These are phyloP conservation scores for Danionella cerebrum DNA, from an alignment of 2,113 vertebrate species.

Conservation along the genomic window DNA sequence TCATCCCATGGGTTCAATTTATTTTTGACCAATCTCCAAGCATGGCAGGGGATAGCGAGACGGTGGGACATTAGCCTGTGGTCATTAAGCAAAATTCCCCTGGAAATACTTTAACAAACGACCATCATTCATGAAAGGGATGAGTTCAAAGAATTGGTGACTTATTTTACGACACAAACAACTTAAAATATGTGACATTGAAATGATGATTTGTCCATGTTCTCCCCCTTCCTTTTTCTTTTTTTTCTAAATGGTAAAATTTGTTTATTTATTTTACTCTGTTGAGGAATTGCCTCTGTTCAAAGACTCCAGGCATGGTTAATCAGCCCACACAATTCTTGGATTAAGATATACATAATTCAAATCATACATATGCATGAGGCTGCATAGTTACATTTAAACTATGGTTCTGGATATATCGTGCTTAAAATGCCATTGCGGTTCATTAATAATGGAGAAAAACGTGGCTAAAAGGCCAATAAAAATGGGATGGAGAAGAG, in stretches of 20 bases:
- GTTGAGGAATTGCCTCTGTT: conserved; percentile 33
- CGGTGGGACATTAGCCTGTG: neutral
- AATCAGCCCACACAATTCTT: conserved; percentile 44
- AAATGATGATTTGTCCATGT: neutral
- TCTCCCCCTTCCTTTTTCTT: neutral
- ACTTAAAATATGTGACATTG: conserved; percentile 1
- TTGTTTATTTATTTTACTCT: conserved; percentile 28
- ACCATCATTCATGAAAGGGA: conserved; percentile 1
- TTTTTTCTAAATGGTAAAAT: conserved; percentile 28
- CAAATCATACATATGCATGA: conserved; percentile 40
- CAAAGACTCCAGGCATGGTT: conserved; percentile 39
- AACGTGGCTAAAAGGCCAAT: neutral
- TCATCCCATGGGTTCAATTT: neutral
- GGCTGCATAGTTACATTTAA: conserved; percentile 15
- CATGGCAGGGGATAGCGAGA: neutral
- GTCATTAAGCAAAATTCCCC: conserved; percentile 24
- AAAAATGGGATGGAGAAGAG: neutral
- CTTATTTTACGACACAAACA: neutral
- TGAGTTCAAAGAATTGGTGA: conserved; percentile 15
- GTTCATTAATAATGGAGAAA: conserved; percentile 16
- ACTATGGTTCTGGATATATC: conserved; percentile 2
- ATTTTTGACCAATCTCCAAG: conserved; percentile 24
- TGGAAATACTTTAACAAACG: neutral
- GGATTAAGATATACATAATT: conserved; percentile 45
- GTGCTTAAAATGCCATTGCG: conserved; percentile 20